A percentile compares a stretch with the other conserved stretches of the same genome.
Evolutionary conservation across 2,113 vertebrate genomes (phyloP).

Genomic region (Datnioides undecimradiatus): DNA sequence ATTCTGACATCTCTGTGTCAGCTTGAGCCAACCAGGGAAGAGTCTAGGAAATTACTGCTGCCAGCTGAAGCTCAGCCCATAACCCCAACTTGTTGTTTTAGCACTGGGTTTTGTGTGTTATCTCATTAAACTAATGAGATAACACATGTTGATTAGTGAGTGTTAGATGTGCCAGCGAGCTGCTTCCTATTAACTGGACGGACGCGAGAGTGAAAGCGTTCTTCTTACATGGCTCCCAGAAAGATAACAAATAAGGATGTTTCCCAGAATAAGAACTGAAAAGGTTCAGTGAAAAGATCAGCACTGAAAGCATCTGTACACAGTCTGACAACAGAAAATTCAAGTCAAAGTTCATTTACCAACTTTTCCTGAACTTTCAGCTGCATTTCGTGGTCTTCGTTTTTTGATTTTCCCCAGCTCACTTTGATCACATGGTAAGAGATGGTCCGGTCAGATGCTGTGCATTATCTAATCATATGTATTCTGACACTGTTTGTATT

Average conservation of each 20-base stretch:
- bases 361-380: neutral
- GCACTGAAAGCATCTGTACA: too few relatives aligned
- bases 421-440: neutral
- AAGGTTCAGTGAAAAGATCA: too few relatives aligned
- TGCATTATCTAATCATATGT: neutral
- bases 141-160: neutral
- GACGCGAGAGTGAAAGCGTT: neutral
- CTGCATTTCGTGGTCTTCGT: too few relatives aligned
- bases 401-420: too few relatives aligned
- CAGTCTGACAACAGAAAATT: neutral
- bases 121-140: too few relatives aligned
- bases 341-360: neutral
- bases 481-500: neutral
- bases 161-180: neutral
- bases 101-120: neutral
- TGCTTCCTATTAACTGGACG: neutral
- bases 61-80: neutral
- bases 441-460: neutral
- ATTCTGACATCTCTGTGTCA: too few relatives aligned
- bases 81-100: neutral
- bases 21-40: neutral
- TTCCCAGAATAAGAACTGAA: neutral
- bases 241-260: neutral
- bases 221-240: neutral
- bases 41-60: neutral